A percentile compares a stretch with the other conserved stretches of the same genome.
Conservation (phyloP, 2,797 vertebrate species). For the Enteromius anoplus region DNA sequence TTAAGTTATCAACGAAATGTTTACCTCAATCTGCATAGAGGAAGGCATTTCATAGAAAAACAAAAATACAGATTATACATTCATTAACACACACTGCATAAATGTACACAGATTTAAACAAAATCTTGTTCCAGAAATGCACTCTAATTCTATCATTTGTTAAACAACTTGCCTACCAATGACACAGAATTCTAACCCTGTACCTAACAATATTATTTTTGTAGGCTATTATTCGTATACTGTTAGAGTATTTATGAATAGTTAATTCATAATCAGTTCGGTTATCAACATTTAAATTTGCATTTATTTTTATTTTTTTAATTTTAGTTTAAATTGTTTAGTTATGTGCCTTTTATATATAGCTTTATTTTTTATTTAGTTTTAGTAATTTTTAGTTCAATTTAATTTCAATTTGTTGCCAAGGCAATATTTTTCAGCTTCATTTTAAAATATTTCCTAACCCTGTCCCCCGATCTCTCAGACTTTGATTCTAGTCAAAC, state of each 20-base stretch:
- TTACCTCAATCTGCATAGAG: conserved; percentile 56
- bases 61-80: background rate
- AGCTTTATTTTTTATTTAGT: background rate
- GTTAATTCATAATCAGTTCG: background rate
- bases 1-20: background rate
- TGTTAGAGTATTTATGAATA: background rate
- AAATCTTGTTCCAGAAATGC: background rate
- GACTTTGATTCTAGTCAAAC: too few relatives aligned
- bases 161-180: background rate
- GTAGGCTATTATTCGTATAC: background rate
- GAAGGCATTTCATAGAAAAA: conserved; percentile 24
- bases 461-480: too few relatives aligned
- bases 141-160: background rate
- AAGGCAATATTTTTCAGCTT: background rate
- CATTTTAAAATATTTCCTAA: background rate
- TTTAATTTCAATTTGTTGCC: background rate
- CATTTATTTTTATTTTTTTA: background rate
- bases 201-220: background rate
- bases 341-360: background rate
- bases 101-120: background rate
- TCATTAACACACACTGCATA: background rate
- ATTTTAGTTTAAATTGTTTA: background rate
- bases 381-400: background rate
- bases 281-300: background rate
- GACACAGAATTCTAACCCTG: background rate